Evolutionary conservation across 2,797 vertebrate species (phyloP).

Genomic region (Acestrorhynchus altus): DNA sequence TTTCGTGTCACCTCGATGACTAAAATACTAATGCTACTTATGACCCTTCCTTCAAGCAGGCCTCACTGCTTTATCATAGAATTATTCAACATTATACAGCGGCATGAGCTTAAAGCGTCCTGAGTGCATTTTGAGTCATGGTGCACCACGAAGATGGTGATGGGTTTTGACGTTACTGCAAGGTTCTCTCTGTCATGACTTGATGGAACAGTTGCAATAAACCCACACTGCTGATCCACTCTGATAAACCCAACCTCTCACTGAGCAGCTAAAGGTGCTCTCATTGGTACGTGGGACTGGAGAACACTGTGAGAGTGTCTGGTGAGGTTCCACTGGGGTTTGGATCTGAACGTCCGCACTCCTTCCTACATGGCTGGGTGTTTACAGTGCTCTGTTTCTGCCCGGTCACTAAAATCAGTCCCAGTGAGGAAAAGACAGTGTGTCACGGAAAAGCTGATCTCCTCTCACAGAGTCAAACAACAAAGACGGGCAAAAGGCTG

Average conservation of each 20-base stretch:
- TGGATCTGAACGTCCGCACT: constrained; percentile 6
- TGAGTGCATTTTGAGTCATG: constrained; percentile 36
- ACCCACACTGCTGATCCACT: not conserved
- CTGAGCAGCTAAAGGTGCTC: not conserved
- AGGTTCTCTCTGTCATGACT: constrained; percentile 12
- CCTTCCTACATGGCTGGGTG: constrained; percentile 24
- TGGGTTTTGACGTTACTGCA: constrained; percentile 7
- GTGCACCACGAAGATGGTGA: constrained; percentile 6
- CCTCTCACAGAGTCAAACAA: constrained; percentile 6
- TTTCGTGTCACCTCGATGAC: not conserved
- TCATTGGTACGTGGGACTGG: not conserved
- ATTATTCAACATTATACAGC: constrained; percentile 21
- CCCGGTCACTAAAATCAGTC: constrained; percentile 8
- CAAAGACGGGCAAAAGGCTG: constrained; percentile 1
- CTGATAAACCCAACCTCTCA: constrained; percentile 1
- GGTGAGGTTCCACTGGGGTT: constrained; percentile 28
- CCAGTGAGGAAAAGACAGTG: constrained; percentile 10
- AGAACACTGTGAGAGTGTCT: constrained; percentile 21
- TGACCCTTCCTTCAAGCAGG: not conserved
- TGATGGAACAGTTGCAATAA: constrained; percentile 10
- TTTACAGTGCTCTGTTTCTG: constrained; percentile 26
- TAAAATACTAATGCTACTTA: not conserved
- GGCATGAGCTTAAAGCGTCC: constrained; percentile 17
- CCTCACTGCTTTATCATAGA: not conserved
- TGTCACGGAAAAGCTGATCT: constrained; percentile 34